Percentiles rank a stretch among this genome's conserved stretches.
Evolutionary conservation across 2,113 vertebrate genomes (phyloP).

Genomic region (Ochotona princeps): DNA sequence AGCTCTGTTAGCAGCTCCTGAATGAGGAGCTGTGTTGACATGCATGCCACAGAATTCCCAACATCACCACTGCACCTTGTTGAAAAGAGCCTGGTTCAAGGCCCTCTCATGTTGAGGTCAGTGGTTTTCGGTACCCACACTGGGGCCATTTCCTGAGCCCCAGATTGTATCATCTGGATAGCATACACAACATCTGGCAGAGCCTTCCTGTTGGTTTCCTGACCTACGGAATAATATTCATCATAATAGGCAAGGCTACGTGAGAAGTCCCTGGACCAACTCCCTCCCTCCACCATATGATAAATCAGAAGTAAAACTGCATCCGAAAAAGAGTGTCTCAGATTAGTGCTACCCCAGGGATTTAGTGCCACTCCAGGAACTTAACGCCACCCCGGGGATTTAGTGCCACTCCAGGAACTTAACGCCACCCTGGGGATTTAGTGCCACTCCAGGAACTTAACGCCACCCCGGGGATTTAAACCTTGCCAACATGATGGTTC

Average conservation of each 20-base stretch:
- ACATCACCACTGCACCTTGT: neutral
- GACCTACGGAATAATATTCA: neutral
- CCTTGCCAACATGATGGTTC: neutral
- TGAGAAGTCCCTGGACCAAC: neutral
- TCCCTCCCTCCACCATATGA: neutral
- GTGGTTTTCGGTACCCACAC: neutral
- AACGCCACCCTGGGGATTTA: too few species aligned
- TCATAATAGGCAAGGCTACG: neutral
- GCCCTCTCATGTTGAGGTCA: neutral
- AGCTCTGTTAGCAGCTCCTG: neutral
- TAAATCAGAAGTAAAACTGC: neutral
- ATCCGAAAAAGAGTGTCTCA: constrained; percentile 8
- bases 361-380: too few species aligned
- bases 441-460: constrained; percentile 23
- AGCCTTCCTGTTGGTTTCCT: neutral
- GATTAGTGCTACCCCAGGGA: constrained; percentile 21
- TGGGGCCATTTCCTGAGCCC: neutral
- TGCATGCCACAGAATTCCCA: neutral
- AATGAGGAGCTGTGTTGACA: neutral
- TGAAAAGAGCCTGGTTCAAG: neutral
- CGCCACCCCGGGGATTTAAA: constrained; percentile 30
- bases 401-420: constrained; percentile 25
- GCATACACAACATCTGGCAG: neutral
- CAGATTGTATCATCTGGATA: neutral
- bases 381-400: too few species aligned